Percentiles rank a stretch among this genome's conserved stretches.
These are phyloP conservation scores for Phylloscopus collybita DNA, from an alignment of 2,797 vertebrate species.

Conservation along the genomic window DNA sequence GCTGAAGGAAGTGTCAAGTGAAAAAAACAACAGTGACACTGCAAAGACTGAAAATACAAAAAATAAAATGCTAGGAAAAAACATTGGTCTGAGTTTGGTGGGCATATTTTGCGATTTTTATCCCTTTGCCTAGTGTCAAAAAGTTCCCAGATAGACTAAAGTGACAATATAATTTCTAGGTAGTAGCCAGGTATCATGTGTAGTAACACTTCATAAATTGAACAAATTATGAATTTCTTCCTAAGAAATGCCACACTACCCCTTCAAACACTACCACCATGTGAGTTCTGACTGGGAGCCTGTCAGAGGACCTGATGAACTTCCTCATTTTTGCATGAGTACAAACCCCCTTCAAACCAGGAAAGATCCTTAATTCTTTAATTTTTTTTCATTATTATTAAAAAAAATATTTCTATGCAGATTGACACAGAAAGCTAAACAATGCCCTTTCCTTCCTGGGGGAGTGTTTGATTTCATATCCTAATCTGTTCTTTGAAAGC, in stretches of 20 bases:
- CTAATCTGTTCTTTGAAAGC: not conserved
- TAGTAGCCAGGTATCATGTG: not conserved
- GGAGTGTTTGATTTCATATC: not conserved
- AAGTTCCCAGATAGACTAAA: not conserved
- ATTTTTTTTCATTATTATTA: not conserved
- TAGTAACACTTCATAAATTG: not conserved
- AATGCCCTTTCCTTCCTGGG: not conserved
- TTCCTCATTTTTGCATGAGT: not conserved
- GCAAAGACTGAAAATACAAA: not conserved
- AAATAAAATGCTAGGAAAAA: not conserved
- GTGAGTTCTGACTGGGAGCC: not conserved
- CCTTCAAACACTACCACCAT: not conserved
- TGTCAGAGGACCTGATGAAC: not conserved
- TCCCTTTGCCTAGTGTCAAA: not conserved
- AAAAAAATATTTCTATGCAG: not conserved
- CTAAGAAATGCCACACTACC: not conserved
- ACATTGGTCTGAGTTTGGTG: not conserved
- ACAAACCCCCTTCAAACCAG: not conserved
- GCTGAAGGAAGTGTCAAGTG: conserved; percentile 1
- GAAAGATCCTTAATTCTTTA: not conserved
- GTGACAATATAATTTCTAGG: not conserved
- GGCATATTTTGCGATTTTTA: not conserved
- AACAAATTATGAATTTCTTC: not conserved
- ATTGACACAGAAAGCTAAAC: not conserved
- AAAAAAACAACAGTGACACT: conserved; percentile 19